Conservation (phyloP, 92 coral and sea anemone genomes). For the Heliopora coerulea region DNA sequence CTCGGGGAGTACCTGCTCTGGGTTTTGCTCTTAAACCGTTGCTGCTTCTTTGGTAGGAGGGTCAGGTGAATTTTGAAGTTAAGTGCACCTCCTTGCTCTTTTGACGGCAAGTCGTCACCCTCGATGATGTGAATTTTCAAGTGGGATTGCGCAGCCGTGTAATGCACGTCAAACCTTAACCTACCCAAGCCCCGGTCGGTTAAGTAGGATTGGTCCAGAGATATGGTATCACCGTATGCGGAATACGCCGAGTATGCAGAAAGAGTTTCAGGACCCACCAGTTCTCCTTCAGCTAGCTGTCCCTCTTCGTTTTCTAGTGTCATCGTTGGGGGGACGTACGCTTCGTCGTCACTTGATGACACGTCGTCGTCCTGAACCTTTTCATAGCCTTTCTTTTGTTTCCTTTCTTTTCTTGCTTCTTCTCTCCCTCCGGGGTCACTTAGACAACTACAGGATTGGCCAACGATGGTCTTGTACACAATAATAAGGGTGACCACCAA, state of each 20-base stretch:
- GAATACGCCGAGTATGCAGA: conserved; percentile 31
- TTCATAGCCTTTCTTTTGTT: conserved; percentile 19
- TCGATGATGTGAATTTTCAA: conserved; percentile 68
- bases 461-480: conserved; percentile 18
- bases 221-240: conserved; percentile 11
- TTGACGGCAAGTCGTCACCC: conserved; percentile 74
- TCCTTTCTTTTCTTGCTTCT: conserved; percentile 7
- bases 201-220: conserved; percentile 42
- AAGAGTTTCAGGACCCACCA: conserved; percentile 53
- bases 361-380: background rate
- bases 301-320: conserved; percentile 47
- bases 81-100: conserved; percentile 83
- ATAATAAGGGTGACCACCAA: background rate
- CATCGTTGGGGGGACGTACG: conserved; percentile 23
- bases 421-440: conserved; percentile 34
- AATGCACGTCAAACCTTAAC: conserved; percentile 63
- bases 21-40: conserved; percentile 83
- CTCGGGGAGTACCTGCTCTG: conserved; percentile 68
- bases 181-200: conserved; percentile 60
- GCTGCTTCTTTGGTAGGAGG: conserved; percentile 75
- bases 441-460: conserved; percentile 27
- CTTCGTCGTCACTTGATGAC: background rate
- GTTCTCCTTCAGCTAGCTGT: conserved; percentile 60
- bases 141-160: conserved; percentile 63
- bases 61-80: conserved; percentile 79